phyloP scores from a whole-genome alignment of 1,140 invertebrate species.

The Panagrolaimus sp. region DNA sequence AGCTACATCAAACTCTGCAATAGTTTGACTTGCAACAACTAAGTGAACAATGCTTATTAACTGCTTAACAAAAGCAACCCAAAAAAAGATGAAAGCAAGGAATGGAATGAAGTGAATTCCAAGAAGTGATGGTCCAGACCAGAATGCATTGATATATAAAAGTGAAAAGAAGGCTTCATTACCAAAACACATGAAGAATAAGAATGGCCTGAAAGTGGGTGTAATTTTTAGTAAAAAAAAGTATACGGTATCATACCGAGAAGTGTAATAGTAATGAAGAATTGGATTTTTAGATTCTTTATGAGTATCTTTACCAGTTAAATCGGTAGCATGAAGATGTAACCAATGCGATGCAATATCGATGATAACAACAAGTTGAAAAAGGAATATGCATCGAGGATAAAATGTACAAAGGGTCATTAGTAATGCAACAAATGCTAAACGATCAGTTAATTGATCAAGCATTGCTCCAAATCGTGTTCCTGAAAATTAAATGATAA shows the following conservation, averaged over 20 bases:
- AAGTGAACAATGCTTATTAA: slow-evolving; percentile 36
- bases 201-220: slow-evolving; percentile 26
- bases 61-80: slow-evolving; percentile 49
- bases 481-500: slow-evolving; percentile 61
- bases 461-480: slow-evolving; percentile 97
- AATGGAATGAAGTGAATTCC: slow-evolving; percentile 39
- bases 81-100: slow-evolving; percentile 39
- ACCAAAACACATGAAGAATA: slow-evolving; percentile 42
- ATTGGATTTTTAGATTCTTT: slow-evolving; percentile 48
- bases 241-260: slow-evolving; percentile 30
- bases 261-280: slow-evolving; percentile 56
- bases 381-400: slow-evolving; percentile 83
- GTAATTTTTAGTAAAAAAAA: neutral
- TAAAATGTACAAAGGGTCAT: slow-evolving; percentile 73
- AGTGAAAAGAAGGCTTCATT: slow-evolving; percentile 52
- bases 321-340: slow-evolving; percentile 65
- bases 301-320: slow-evolving; percentile 37
- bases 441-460: slow-evolving; percentile 92
- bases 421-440: slow-evolving; percentile 86
- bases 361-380: slow-evolving; percentile 85
- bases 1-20: slow-evolving; percentile 9
- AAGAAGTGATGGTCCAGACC: slow-evolving; percentile 41
- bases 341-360: slow-evolving; percentile 98
- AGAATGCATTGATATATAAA: slow-evolving; percentile 48
- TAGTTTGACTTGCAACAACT: neutral